Percentiles rank a stretch among this genome's conserved stretches.
phyloP scores from a whole-genome alignment of 35 echinoderm and acorn worm species.

The Ophioderma brevispina region DNA sequence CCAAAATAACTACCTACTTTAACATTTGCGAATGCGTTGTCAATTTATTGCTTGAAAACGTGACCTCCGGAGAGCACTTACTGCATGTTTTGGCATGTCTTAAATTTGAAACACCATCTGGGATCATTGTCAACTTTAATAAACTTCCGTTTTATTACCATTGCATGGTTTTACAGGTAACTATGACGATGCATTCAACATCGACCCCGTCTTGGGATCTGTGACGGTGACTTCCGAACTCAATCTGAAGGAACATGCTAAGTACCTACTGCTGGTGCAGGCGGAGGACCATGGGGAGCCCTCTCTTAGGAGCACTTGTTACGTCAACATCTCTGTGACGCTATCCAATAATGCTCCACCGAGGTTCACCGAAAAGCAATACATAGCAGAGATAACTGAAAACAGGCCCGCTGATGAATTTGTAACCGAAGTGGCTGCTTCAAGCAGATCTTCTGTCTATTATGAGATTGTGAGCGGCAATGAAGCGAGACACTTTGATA shows the following conservation, averaged over 20 bases:
- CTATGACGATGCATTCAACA: slow-evolving; percentile 76
- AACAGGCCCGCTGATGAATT: slow-evolving; percentile 59
- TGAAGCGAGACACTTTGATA: slow-evolving; percentile 69
- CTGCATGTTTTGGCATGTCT: neutral
- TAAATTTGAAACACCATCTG: too few species aligned
- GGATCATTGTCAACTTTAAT: too few species aligned
- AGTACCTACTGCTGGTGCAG: slow-evolving; percentile 67
- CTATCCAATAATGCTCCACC: slow-evolving; percentile 95
- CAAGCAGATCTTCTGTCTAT: slow-evolving; percentile 89
- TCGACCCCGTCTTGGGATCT: slow-evolving; percentile 74
- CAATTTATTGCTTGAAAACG: too few species aligned
- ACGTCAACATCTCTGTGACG: slow-evolving; percentile 83
- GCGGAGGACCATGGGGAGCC: slow-evolving; percentile 79
- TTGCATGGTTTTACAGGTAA: slow-evolving; percentile 68
- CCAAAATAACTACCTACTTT: too few species aligned
- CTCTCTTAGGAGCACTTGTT: slow-evolving; percentile 58
- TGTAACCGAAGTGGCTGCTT: slow-evolving; percentile 55
- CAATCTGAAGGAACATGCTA: slow-evolving; percentile 70
- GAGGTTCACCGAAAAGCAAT: slow-evolving; percentile 63
- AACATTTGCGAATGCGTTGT: too few species aligned
- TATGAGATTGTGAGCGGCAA: slow-evolving; percentile 81
- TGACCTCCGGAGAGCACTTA: too few species aligned
- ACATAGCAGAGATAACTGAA: slow-evolving; percentile 82
- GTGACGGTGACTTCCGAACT: slow-evolving; percentile 70
- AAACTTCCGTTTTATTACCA: neutral